Percentiles rank a stretch among this genome's conserved stretches.
These are phyloP conservation scores for Eleutherodactylus coqui DNA, from an alignment of 2,797 vertebrate genomes.

Conservation along the genomic window DNA sequence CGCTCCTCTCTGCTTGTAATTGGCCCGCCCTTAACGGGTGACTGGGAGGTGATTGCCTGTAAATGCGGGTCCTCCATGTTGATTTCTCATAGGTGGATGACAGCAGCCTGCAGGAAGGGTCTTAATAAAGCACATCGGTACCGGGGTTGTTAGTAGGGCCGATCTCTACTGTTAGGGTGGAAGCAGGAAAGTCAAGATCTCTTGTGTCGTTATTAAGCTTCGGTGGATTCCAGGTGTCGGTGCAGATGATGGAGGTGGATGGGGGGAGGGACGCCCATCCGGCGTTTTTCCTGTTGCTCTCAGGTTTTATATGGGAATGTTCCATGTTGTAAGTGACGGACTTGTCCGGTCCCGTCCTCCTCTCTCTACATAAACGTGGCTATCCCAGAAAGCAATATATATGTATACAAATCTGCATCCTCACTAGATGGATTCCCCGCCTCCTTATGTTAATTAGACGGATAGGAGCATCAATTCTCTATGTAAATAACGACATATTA, in stretches of 20 bases:
- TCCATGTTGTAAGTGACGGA: not conserved
- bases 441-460: constrained; percentile 32
- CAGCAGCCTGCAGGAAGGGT: not conserved
- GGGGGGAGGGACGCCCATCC: not conserved
- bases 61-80: not conserved
- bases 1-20: not conserved
- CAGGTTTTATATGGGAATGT: constrained; percentile 11
- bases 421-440: constrained; percentile 32
- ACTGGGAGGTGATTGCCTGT: not conserved
- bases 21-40: not conserved
- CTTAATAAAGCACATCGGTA: not conserved
- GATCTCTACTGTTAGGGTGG: not conserved
- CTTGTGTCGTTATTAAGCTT: not conserved
- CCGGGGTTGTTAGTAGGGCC: not conserved
- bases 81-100: not conserved
- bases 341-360: not conserved
- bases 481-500: constrained; percentile 62
- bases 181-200: not conserved
- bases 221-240: not conserved
- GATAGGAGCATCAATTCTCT: constrained; percentile 16
- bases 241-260: not conserved
- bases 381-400: constrained; percentile 54
- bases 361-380: not conserved
- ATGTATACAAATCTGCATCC: constrained; percentile 34
- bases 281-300: not conserved